Percentiles rank a stretch among this genome's conserved stretches.
Conservation (phyloP, 1,140 invertebrate species). For the Leptopilina clavipes region DNA sequence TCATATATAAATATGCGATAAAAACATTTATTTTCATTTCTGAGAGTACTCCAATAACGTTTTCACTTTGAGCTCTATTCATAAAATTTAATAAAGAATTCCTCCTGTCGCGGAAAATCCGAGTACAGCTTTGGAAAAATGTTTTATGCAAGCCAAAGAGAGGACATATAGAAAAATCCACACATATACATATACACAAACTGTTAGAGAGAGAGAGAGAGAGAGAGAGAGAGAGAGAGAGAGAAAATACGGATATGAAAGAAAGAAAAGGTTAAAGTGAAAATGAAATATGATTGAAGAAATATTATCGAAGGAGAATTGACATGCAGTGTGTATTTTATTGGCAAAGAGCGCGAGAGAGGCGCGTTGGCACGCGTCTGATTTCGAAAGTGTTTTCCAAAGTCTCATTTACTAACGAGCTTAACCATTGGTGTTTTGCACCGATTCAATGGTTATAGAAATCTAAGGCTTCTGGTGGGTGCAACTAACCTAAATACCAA, state of each 20-base stretch:
- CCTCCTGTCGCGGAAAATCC: neutral
- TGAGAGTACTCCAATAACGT: neutral
- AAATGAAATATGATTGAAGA: constrained; percentile 28
- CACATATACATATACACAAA: neutral
- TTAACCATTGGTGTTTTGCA: constrained; percentile 45
- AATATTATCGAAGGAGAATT: neutral
- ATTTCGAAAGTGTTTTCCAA: constrained; percentile 48
- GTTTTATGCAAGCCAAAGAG: constrained; percentile 34
- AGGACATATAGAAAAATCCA: neutral
- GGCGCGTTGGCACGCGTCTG: constrained; percentile 28
- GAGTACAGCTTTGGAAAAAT: constrained; percentile 27
- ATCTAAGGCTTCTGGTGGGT: constrained; percentile 55
- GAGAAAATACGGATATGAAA: neutral
- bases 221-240: too few relatives aligned
- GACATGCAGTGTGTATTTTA: neutral
- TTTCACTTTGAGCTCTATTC: constrained; percentile 5
- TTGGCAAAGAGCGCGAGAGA: neutral
- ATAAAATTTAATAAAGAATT: constrained; percentile 33
- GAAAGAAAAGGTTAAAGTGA: constrained; percentile 24
- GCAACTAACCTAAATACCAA: constrained; percentile 59
- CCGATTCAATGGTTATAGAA: constrained; percentile 37
- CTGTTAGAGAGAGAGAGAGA: neutral
- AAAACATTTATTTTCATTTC: neutral
- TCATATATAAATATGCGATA: neutral
- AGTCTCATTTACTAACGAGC: constrained; percentile 53